Evolutionary conservation across 1,140 invertebrate genomes (phyloP), one percentile per base, ranked within the genome.

Genomic region (Tetranychus cinnabarinus): DNA sequence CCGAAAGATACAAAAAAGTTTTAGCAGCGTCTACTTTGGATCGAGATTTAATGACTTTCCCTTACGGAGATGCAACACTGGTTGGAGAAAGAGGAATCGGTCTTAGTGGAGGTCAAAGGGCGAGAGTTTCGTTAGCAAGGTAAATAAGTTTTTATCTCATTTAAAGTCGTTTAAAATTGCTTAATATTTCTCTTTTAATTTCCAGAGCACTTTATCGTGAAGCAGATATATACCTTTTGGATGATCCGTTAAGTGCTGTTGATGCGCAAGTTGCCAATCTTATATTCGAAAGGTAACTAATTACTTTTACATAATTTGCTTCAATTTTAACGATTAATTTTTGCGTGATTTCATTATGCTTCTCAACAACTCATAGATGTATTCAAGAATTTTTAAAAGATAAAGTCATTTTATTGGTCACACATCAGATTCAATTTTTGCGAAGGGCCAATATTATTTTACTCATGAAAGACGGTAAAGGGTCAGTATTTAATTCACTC

Each of bases 331-430:
- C 23, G 23, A 23, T 23, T 23, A 23, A 23, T 23, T 23, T 23
- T 42, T 6, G 5, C 39, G 39, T 52, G 7, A 4, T 52, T n/a
- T 6, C 2, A 8, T 1, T 52, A 8, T 52, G 3, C 5, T 6
- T 52, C n/a, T 52, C 6, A 47, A 3, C 7, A 3, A 15, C 23
- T 52, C 50, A 75, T 57, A 63, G 60, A n/a, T 70, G 67, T 57
- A 68, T 72, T 52, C 61, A 65, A 42, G 72, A 71, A 36, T 77
- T 76, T 56, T 69, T 85, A 2, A 73, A 75, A 48, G 73, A 75
- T 5, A 84, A 85, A 72, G 82, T 81, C 8, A 75, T 83, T 45
- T 69, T 86, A 12, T 76, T 83, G 63, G 77, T 81, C 3, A 81
- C 80, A 2, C 77, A 81, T 72, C 76, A 80, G 62, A 65, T 79